Evolutionary conservation across 2,888 invertebrate genomes (phyloP), one percentile per base, ranked within the genome.

Genomic region (Amaurobius ferox): DNA sequence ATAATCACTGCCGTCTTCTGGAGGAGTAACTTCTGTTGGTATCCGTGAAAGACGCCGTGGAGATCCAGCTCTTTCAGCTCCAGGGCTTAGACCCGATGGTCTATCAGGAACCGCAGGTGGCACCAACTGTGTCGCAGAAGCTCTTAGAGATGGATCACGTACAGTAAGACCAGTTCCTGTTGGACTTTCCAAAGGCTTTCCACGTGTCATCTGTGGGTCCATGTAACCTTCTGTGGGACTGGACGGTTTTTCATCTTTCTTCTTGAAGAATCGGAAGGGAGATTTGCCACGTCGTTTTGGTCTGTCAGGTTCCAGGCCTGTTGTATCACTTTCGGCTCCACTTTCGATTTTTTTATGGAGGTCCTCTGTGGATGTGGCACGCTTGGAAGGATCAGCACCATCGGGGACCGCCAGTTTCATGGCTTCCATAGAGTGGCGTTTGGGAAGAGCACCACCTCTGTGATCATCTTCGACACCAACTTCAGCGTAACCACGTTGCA

Each of bases 221-320:
- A 30, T 11, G 44, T 28, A 72, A 1, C 66, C 11, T 6, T 87
- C 77, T 29, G 48, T 68, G 7, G 74, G 61, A 30, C 61, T 30
- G 19, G 86, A 76, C 19, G 87, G 86, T 39, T 89, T 89, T 23
- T 87, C 94, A 68, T 93, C 92, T 55, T 95, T 94, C 91, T 96
- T 96, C 90, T 96, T 95, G 92, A 97, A 97, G 92, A 97, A 97
- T 94, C 95, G 95, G 92, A 98, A 98, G 23, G 98, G 97, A 48
- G 97, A 97, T 88, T 97, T 94, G 74, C 97, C 97, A 11, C 97
- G 93, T 90, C 95, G 94, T 91, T 95, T 95, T 89, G 89, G 87
- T 23, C 83, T 61, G 28, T 88, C 88, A 11, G 78, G 80, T 30
- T 83, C 87, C 61, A 72, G 94, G 93, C 55, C 94, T 28, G 88